Percentiles rank a stretch among this genome's conserved stretches.
These are phyloP conservation scores for Scomber japonicus DNA, from an alignment of 2,113 vertebrate species.

Conservation along the genomic window DNA sequence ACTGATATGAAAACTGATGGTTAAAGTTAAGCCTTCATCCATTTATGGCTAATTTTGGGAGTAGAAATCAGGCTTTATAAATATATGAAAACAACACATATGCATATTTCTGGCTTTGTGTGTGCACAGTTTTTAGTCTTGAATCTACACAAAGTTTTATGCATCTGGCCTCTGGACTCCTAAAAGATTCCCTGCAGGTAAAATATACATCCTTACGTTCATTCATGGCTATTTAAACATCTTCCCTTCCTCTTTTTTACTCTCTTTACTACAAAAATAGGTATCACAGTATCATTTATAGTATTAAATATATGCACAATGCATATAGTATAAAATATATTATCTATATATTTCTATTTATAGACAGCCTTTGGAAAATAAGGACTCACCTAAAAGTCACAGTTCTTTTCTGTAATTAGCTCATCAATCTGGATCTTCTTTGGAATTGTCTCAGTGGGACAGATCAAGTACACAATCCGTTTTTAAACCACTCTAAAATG, in stretches of 20 bases:
- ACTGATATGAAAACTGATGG: no score
- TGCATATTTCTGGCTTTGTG: no score
- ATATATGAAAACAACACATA: no score
- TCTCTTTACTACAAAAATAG: constrained; percentile 35
- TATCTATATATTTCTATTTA: background rate
- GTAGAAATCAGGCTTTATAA: no score
- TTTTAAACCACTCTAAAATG: background rate
- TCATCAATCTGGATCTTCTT: constrained; percentile 13
- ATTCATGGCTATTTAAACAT: constrained; percentile 1
- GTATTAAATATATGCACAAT: constrained; percentile 25
- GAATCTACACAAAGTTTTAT: no score
- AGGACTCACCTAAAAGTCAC: no score
- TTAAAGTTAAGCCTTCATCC: no score
- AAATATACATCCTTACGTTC: background rate
- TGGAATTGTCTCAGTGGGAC: constrained; percentile 7
- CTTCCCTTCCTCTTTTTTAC: background rate
- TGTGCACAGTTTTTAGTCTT: no score
- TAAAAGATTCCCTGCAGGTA: background rate
- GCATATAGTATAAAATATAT: constrained; percentile 23
- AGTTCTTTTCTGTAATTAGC: constrained; percentile 23
- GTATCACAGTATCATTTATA: background rate
- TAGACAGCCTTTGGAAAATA: constrained; percentile 3
- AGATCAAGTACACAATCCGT: background rate
- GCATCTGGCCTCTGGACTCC: background rate
- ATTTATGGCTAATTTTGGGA: no score